Conservation (phyloP, 2,113 vertebrate genomes). For the Callithrix jacchus region DNA sequence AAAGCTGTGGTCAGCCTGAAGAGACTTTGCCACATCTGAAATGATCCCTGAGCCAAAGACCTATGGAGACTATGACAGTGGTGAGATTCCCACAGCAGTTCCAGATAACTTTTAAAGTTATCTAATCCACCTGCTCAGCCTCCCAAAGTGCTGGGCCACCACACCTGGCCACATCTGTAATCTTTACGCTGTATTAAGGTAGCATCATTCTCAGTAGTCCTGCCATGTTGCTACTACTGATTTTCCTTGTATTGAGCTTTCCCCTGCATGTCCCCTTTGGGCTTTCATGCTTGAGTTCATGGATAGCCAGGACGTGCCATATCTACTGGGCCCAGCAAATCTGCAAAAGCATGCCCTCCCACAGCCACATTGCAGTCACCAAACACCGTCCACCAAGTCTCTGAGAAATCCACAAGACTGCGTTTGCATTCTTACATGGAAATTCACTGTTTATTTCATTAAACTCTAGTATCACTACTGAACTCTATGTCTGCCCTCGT, state of each 20-base stretch:
- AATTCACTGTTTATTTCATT: not conserved
- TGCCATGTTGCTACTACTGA: not conserved
- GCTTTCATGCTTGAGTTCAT: not conserved
- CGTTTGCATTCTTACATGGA: not conserved
- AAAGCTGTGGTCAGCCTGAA: not conserved
- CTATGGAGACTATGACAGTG: not conserved
- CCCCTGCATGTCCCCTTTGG: not conserved
- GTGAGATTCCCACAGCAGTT: not conserved
- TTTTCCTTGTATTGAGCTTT: not conserved
- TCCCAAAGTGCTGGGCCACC: no score
- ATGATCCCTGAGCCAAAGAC: not conserved
- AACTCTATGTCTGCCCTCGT: not conserved
- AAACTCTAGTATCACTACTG: not conserved
- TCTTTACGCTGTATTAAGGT: not conserved
- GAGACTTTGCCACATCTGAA: not conserved
- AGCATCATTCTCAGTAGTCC: not conserved
- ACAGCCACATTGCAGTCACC: not conserved
- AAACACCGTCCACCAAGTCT: not conserved
- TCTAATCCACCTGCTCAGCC: no score
- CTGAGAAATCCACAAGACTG: not conserved
- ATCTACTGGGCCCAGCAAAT: not conserved
- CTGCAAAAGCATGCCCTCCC: not conserved
- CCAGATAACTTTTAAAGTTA: not conserved
- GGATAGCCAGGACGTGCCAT: not conserved
- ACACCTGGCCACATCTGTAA: no score